Base-by-base conservation (phyloP, 1,140 invertebrate species). In the Eumaeus atala region DNA sequence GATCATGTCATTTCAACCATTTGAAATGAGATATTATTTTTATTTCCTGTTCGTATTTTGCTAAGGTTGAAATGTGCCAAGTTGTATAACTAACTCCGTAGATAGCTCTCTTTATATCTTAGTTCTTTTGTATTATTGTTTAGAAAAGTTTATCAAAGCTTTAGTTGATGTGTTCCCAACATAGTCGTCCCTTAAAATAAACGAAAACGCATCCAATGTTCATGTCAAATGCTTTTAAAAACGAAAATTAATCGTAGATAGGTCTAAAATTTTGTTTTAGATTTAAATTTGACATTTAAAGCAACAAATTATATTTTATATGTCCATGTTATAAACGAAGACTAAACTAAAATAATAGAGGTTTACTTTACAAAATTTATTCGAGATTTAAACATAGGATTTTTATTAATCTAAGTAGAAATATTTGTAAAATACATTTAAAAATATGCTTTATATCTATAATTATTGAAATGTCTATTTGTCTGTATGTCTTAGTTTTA, bases 321-420 rank as follows among this genome's bases (percentile, higher is more conserved):
- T 48, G 53, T 55, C 44, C 53, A 49, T 36, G 8, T 47, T n/a
- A 44, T 35, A n/a, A 37, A 55, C 17, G 12, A 12, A 48, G 21
- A 37, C 44, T 37, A 35, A 48, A 55, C 12, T 48, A 63, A 56
- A 73, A 56, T 77, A 84, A 82, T 74, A 81, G 59, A 68, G 66
- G 64, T 56, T 60, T 66, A 66, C 64, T 83, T 81, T 73, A 77
- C 72, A 83, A 62, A 76, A 73, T 85, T 85, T 85, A 85, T 85
- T 85, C 21, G 16, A 34, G 14, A 28, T 42, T 53, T 28, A 21
- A 52, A 52, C 51, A 52, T 18, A 42, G 28, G 51, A 52, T 52
- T 52, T 49, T 49, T 49, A 49, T 49, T 49, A 73, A 49, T 64
- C 70, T 74, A 69, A 62, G 61, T 65, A 74, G 51, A 35, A 37